A percentile compares a stretch with the other conserved stretches of the same genome.
These are phyloP conservation scores for Notarius quadriscutis DNA, from an alignment of 2,113 vertebrate genomes.

Conservation along the genomic window DNA sequence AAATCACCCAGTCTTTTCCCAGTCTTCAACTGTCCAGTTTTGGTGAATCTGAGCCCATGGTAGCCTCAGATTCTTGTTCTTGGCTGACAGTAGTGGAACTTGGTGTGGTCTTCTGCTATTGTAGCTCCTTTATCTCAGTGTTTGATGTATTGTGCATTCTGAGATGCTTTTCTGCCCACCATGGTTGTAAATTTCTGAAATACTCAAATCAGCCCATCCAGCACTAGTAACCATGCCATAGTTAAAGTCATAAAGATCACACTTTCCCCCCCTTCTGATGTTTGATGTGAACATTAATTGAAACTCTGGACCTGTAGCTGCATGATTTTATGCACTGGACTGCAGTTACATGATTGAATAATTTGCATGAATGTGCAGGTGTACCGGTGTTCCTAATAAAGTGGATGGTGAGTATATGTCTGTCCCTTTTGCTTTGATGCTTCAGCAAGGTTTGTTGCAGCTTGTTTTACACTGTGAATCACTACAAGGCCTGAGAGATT, in stretches of 20 bases:
- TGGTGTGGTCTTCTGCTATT: too few relatives aligned
- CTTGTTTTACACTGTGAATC: background rate
- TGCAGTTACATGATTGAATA: background rate
- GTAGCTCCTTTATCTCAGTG: too few relatives aligned
- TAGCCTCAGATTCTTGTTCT: too few relatives aligned
- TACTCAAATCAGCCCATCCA: background rate
- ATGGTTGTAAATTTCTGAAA: background rate
- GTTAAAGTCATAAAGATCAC: background rate
- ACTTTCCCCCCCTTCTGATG: background rate
- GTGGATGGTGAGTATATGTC: background rate
- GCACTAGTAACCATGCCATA: background rate
- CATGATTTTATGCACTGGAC: background rate
- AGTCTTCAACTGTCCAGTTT: too few relatives aligned
- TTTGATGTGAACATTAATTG: background rate
- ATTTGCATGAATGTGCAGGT: background rate
- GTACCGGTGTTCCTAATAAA: background rate
- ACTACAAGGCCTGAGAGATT: slow-evolving; percentile 49
- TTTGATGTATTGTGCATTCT: too few relatives aligned
- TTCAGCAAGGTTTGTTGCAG: slow-evolving; percentile 6
- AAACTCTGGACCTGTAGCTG: background rate
- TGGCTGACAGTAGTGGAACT: too few relatives aligned
- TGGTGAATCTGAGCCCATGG: too few relatives aligned
- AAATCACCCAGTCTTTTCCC: too few relatives aligned
- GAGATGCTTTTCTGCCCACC: too few relatives aligned
- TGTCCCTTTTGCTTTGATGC: background rate